Conservation (phyloP, 2,888 invertebrate species). For the Megalurothrips usitatus region DNA sequence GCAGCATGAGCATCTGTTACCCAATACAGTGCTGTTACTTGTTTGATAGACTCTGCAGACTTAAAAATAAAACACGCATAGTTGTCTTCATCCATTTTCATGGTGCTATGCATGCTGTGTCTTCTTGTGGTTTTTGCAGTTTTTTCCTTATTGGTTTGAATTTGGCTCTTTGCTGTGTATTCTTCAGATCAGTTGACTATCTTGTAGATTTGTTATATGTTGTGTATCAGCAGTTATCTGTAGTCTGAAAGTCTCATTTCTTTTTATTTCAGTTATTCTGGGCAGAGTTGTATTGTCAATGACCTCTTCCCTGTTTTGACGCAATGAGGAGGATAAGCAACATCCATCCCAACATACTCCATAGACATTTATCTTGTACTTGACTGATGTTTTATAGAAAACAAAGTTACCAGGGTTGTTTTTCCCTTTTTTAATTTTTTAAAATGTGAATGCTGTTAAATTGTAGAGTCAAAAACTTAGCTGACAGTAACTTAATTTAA, state of each 20-base stretch:
- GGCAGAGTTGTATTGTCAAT: constrained; percentile 88
- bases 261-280: constrained; percentile 78
- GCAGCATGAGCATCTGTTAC: too few species aligned
- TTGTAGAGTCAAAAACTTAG: neutral
- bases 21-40: too few species aligned
- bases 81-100: neutral
- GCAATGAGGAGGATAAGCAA: constrained; percentile 29
- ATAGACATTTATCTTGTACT: neutral
- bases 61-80: too few species aligned
- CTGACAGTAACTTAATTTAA: neutral
- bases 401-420: neutral
- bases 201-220: neutral
- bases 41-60: too few species aligned
- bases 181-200: neutral
- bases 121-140: neutral
- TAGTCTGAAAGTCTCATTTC: constrained; percentile 28
- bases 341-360: constrained; percentile 1
- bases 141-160: neutral
- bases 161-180: neutral
- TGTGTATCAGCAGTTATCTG: neutral
- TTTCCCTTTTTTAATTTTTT: neutral
- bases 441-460: neutral
- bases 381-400: neutral
- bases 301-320: constrained; percentile 76
- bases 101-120: neutral